phyloP scores from a whole-genome alignment of 2,113 vertebrate genomes.

The Pungitius pungitius region DNA sequence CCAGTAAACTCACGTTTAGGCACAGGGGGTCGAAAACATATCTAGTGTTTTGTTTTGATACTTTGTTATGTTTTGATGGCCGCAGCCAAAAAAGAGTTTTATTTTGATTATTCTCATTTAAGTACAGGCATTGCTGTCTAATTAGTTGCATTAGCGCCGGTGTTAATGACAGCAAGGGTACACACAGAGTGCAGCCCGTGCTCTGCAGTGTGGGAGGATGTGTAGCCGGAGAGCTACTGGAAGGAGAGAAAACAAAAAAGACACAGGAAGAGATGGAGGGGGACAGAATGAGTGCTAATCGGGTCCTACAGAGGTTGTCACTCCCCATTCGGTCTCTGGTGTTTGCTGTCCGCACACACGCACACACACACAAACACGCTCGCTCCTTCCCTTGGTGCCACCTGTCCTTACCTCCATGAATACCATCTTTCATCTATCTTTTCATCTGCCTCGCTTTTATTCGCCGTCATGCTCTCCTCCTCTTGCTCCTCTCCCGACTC shows the following conservation, averaged over 20 bases:
- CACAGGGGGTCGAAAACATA: background rate
- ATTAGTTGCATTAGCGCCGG: background rate
- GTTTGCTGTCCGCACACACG: slow-evolving; percentile 16
- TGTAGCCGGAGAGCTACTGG: slow-evolving; percentile 10
- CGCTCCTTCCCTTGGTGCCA: slow-evolving; percentile 18
- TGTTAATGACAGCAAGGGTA: slow-evolving; percentile 1
- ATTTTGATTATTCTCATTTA: background rate
- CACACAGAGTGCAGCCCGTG: background rate
- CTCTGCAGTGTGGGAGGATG: background rate
- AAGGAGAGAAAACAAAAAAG: slow-evolving; percentile 7
- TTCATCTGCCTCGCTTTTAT: slow-evolving; percentile 49
- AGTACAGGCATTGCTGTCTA: background rate
- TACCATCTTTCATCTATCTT: slow-evolving; percentile 54
- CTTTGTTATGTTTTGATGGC: background rate
- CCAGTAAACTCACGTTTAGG: background rate
- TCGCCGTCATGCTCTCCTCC: slow-evolving; percentile 16
- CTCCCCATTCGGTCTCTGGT: slow-evolving; percentile 30
- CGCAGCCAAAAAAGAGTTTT: background rate
- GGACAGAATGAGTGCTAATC: slow-evolving; percentile 46
- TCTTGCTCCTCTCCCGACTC: slow-evolving; percentile 1
- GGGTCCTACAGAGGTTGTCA: slow-evolving; percentile 38
- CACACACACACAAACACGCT: slow-evolving; percentile 8
- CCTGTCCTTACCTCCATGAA: slow-evolving; percentile 49
- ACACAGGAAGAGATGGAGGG: background rate
- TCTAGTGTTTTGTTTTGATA: too few species aligned